Evolutionary conservation across 2,797 vertebrate species (phyloP), one percentile per base, ranked within the genome.

Genomic region (Kryptolebias ocellatus): DNA sequence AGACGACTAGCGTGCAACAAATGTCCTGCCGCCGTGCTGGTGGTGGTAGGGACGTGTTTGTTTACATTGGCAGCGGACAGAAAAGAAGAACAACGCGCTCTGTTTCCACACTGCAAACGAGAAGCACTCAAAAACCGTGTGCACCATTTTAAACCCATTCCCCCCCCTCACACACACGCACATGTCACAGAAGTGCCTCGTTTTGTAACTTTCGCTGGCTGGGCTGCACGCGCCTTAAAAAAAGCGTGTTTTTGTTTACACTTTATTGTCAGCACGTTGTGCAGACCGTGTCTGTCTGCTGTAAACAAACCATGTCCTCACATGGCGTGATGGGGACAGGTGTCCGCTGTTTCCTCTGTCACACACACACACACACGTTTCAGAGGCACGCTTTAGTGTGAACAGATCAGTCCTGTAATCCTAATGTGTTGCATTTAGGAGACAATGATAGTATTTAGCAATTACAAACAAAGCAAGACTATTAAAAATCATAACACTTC

Each of bases 1-100:
- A 45, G 28, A 53, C 10, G 31, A 46, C 53, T 20, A 17, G 72
- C 77, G 29, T 76, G 88, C 87, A 89, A 88, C 88, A 89, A 89
- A 86, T 87, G 87, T 74, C 75, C 72, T 62, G 8, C 59, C 51
- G 71, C 56, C 62, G 81, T 84, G 20, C 2, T 24, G 20, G 20
- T 24, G 20, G 20, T 24, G 20, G 20, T 24, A 5, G 31, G 68
- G 86, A 88, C 87, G 70, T 90, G 89, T 92, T 92, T 92, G 91
- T 92, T 92, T 92, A 92, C 90, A 90, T 88, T 83, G 71, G 44
- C 69, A 63, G 67, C 60, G 46, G 58, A 62, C 72, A 72, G 74
- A 73, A 51, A 69, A 59, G 45, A 60, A 24, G 74, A 87, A 74
- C 83, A 49, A 78, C 68, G 68, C 79, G 73, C 75, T 81, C 76